Evolutionary conservation across 2,113 vertebrate species (phyloP).

Genomic region (Mustelus asterias): DNA sequence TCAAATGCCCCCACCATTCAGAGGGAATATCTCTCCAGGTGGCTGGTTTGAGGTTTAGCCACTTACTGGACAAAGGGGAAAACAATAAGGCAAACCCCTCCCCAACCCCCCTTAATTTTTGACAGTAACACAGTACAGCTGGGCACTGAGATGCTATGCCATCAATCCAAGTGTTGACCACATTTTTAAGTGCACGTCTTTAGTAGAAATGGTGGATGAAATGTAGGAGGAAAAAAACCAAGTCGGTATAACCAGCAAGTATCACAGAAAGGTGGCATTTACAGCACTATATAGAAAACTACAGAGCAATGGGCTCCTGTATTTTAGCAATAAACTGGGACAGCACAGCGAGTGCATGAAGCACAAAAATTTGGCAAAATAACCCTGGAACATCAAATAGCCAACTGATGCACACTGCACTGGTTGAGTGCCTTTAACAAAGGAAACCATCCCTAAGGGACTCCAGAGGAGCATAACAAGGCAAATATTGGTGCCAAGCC

Average conservation of each 20-base stretch:
- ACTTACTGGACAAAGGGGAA: neutral
- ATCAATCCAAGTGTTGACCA: constrained; percentile 20
- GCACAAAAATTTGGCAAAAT: neutral
- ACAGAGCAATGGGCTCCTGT: too few relatives aligned
- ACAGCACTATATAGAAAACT: constrained; percentile 41
- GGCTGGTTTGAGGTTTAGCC: neutral
- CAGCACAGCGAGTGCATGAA: too few relatives aligned
- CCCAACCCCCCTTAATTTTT: too few relatives aligned
- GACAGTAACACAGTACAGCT: neutral
- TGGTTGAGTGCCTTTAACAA: neutral
- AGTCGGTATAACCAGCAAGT: too few relatives aligned
- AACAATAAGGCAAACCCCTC: neutral
- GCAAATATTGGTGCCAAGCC: neutral
- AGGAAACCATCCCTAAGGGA: neutral
- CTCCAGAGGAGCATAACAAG: neutral
- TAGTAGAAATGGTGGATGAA: neutral
- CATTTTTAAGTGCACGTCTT: neutral
- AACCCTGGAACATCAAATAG: neutral
- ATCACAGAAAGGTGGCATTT: neutral
- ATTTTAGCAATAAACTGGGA: neutral
- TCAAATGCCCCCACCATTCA: neutral
- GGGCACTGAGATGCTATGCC: constrained; percentile 30
- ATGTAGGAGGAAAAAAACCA: neutral
- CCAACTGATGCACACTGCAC: neutral
- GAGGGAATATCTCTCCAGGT: neutral